phyloP scores from a whole-genome alignment of 2,888 invertebrate species.

The Brachylomia viminalis region DNA sequence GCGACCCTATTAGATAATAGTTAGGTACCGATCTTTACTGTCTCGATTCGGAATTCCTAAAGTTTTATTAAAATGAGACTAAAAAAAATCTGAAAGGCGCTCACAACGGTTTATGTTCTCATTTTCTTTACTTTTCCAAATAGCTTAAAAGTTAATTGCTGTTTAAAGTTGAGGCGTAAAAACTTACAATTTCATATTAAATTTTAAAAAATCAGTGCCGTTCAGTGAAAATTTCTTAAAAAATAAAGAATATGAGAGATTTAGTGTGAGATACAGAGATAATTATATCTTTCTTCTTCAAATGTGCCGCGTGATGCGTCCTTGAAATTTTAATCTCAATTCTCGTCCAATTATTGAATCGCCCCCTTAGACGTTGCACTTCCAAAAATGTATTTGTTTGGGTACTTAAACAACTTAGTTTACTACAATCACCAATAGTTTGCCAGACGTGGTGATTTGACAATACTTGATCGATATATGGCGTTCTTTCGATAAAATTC shows the following conservation, averaged over 20 bases:
- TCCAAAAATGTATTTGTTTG: neutral
- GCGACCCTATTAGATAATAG: constrained; percentile 51
- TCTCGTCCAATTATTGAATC: no score
- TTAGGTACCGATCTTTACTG: constrained; percentile 10
- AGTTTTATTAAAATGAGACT: neutral
- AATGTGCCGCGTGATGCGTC: no score
- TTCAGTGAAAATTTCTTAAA: no score
- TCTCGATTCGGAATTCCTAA: constrained; percentile 2
- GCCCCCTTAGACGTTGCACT: no score
- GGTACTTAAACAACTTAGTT: no score
- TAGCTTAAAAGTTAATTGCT: neutral
- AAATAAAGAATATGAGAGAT: no score
- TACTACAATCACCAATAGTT: neutral
- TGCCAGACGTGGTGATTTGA: neutral
- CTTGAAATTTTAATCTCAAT: no score
- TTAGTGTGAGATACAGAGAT: no score
- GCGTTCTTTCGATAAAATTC: neutral
- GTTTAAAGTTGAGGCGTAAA: no score
- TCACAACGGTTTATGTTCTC: neutral
- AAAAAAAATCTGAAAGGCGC: neutral
- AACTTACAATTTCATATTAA: no score
- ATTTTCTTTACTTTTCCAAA: neutral
- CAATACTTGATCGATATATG: neutral
- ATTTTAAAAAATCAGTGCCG: no score
- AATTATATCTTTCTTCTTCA: no score